Evolutionary conservation across 2,797 vertebrate genomes (phyloP), one percentile per base, ranked within the genome.

Genomic region (Sebastes minor): DNA sequence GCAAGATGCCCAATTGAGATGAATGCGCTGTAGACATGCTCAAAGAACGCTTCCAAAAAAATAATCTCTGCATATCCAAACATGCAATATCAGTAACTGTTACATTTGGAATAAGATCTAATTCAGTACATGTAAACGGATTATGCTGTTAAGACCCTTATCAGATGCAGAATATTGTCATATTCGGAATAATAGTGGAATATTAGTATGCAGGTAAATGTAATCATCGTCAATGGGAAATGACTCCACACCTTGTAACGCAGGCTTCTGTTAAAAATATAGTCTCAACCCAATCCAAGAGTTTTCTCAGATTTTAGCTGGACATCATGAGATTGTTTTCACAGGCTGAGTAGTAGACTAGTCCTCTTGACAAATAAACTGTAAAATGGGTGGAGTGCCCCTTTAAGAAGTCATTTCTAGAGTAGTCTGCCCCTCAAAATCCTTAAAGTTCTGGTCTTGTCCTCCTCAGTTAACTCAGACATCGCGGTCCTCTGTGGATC

Each of bases 401-500:
- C 10, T 14, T 38, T 38, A 38, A 38, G 35, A 42, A 42, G 2
- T 42, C 13, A 16, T 42, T 42, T 42, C 38, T 42, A 42, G 38
- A 42, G 38, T 42, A 42, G 38, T 42, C 13, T 42, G 38, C 14
- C 13, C 38, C 38, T 42, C 38, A 16, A 42, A 42, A 6, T 42
- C 38, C 13, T 49, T 49, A 49, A 18, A 49, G 46, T 22, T 56
- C 55, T 55, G 5, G n/a, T 79, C n/a, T 74, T 2, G 13, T 73
- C 18, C 20, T 56, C 46, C 46, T 5, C 73, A 95, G 95, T 5
- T 2, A 91, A 89, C 71, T 87, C 92, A 13, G 95, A 95, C 81
- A 94, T 96, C 2, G 23, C 81, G 5, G 94, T 95, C 23, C 1
- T 30, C 22, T 95, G 95, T 69, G 95, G 95, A 60, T 89, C 95